phyloP scores from a whole-genome alignment of 92 coral and sea anemone genomes.

The Epizoanthus rinbou region DNA sequence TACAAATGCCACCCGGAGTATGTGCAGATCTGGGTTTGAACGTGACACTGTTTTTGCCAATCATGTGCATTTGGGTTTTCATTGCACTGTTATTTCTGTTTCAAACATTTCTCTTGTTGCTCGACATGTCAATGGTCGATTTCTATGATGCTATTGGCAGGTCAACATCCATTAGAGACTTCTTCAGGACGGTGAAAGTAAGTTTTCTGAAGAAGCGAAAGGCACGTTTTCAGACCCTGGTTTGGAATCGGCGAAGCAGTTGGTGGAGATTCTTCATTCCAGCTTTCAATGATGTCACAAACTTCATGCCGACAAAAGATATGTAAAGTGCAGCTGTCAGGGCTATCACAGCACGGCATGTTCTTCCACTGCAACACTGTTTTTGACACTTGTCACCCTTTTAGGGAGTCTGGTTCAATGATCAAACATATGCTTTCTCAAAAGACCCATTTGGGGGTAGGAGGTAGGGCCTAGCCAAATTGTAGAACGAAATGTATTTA shows the following conservation, averaged over 20 bases:
- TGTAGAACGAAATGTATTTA: too few species aligned
- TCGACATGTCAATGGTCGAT: slow-evolving; percentile 93
- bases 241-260: slow-evolving; percentile 68
- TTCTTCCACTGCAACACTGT: too few species aligned
- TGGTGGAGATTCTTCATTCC: slow-evolving; percentile 95
- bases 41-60: slow-evolving; percentile 81
- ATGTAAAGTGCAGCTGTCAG: neutral
- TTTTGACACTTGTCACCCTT: too few species aligned
- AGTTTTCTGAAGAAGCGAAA: slow-evolving; percentile 77
- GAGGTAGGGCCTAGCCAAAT: too few species aligned
- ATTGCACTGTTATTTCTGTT: slow-evolving; percentile 73
- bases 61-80: slow-evolving; percentile 69
- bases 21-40: slow-evolving; percentile 76
- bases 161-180: slow-evolving; percentile 65
- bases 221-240: slow-evolving; percentile 71
- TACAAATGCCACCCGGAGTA: slow-evolving; percentile 53
- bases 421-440: too few species aligned
- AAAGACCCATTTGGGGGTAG: too few species aligned
- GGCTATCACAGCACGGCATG: too few species aligned
- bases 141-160: slow-evolving; percentile 80
- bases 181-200: slow-evolving; percentile 69
- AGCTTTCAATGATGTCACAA: slow-evolving; percentile 65
- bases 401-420: too few species aligned
- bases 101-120: slow-evolving; percentile 77
- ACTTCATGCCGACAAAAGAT: slow-evolving; percentile 42